Percentiles rank a stretch among this genome's conserved stretches.
Evolutionary conservation across 2,888 invertebrate species (phyloP).

Genomic region (Orthonychiurus folsomi): DNA sequence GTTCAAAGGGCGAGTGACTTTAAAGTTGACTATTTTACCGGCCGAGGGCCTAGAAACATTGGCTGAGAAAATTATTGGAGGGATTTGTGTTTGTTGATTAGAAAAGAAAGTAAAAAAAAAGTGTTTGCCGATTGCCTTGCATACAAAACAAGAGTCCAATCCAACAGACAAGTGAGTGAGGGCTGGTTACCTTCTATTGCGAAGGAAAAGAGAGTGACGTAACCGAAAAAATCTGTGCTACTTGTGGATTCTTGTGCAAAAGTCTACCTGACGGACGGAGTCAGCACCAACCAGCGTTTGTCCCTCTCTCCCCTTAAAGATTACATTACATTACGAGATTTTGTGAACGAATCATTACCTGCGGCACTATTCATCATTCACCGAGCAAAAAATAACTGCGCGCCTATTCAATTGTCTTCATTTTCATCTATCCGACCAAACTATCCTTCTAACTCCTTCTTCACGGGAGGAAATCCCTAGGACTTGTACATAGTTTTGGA

Average conservation of each 20-base stretch:
- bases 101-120: too few species aligned
- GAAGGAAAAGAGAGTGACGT: conserved; percentile 29
- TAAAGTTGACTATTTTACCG: conserved; percentile 31
- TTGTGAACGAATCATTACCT: conserved; percentile 23
- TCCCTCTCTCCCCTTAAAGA: conserved; percentile 1
- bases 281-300: too few species aligned
- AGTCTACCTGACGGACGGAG: neutral
- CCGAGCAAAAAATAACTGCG: conserved; percentile 3
- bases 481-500: too few species aligned
- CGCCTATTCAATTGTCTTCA: neutral
- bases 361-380: conserved; percentile 20
- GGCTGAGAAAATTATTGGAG: too few species aligned
- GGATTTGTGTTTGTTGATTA: too few species aligned
- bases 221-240: conserved; percentile 38
- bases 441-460: conserved; percentile 6
- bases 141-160: too few species aligned
- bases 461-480: too few species aligned
- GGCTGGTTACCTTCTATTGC: conserved; percentile 17
- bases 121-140: too few species aligned
- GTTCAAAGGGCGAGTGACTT: conserved; percentile 19
- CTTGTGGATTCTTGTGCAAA: conserved; percentile 27
- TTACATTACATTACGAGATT: conserved; percentile 14
- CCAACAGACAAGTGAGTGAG: neutral
- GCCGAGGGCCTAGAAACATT: conserved; percentile 38
- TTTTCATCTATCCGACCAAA: neutral